Conservation (phyloP, 2,797 vertebrate genomes). For the Esox lucius region DNA sequence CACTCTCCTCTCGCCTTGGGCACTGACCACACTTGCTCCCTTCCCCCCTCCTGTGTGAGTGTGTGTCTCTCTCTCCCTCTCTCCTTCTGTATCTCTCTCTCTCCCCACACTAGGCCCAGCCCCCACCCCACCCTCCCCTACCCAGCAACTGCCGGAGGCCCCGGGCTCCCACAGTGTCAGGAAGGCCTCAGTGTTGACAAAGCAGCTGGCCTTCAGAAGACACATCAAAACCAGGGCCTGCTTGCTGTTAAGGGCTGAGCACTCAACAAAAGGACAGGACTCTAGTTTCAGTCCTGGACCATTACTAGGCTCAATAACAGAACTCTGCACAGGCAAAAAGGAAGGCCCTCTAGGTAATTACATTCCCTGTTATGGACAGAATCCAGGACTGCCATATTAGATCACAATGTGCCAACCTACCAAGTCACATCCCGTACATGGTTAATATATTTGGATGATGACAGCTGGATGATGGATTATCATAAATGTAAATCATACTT, state of each 20-base stretch:
- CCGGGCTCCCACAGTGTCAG: conserved; percentile 65
- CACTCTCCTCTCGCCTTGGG: conserved; percentile 67
- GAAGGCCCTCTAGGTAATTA: conserved; percentile 38
- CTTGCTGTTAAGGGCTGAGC: conserved; percentile 58
- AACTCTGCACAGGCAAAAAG: conserved; percentile 54
- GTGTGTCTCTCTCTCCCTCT: conserved; percentile 29
- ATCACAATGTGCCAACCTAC: conserved; percentile 38
- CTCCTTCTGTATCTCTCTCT: conserved; percentile 42
- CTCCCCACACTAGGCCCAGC: conserved; percentile 55
- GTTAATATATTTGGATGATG: conserved; percentile 55
- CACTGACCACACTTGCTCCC: conserved; percentile 65
- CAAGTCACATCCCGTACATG: conserved; percentile 52
- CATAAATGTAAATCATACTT: conserved; percentile 71
- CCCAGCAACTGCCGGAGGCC: conserved; percentile 46
- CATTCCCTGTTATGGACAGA: conserved; percentile 38
- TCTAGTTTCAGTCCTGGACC: conserved; percentile 58
- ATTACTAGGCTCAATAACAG: conserved; percentile 62
- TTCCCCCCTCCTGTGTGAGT: conserved; percentile 39
- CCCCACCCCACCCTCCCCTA: conserved; percentile 44
- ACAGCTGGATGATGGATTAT: conserved; percentile 64
- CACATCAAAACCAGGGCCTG: conserved; percentile 70
- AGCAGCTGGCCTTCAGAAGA: conserved; percentile 75
- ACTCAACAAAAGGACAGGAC: conserved; percentile 65
- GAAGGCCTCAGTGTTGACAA: conserved; percentile 74
- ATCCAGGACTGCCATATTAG: conserved; percentile 18